These are phyloP conservation scores for Diuraphis noxia DNA, from an alignment of 1,140 invertebrate species.

Conservation along the genomic window DNA sequence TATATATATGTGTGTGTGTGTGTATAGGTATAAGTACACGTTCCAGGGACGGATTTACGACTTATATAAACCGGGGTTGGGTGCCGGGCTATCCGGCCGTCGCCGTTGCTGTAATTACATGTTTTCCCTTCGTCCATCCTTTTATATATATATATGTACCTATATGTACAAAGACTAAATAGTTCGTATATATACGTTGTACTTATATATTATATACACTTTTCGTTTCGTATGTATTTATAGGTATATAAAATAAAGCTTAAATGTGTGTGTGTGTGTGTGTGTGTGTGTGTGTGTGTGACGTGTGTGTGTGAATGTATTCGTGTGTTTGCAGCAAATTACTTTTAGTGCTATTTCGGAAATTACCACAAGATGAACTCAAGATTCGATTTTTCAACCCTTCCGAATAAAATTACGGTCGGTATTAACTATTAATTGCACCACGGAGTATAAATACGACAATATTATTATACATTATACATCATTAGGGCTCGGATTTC, in stretches of 20 bases:
- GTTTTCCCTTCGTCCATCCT: background rate
- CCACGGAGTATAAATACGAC: background rate
- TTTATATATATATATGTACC: background rate
- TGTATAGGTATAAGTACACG: background rate
- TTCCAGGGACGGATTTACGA: constrained; percentile 40
- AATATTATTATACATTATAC: background rate
- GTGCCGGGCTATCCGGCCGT: background rate
- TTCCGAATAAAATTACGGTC: background rate
- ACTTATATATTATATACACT: background rate
- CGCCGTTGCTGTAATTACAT: background rate
- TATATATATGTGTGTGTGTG: too few species aligned
- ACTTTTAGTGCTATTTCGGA: background rate
- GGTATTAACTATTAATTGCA: background rate
- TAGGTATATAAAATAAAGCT: background rate
- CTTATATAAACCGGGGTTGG: background rate
- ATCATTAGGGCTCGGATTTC: too few species aligned
- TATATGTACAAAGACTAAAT: background rate
- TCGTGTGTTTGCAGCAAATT: background rate
- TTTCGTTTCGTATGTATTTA: background rate
- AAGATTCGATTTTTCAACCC: background rate
- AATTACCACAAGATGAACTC: background rate
- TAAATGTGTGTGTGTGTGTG: background rate
- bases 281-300: background rate
- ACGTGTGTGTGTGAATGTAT: background rate
- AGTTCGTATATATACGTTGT: background rate